Evolutionary conservation across 2,797 vertebrate genomes (phyloP).

Genomic region (Sebastes jordani): DNA sequence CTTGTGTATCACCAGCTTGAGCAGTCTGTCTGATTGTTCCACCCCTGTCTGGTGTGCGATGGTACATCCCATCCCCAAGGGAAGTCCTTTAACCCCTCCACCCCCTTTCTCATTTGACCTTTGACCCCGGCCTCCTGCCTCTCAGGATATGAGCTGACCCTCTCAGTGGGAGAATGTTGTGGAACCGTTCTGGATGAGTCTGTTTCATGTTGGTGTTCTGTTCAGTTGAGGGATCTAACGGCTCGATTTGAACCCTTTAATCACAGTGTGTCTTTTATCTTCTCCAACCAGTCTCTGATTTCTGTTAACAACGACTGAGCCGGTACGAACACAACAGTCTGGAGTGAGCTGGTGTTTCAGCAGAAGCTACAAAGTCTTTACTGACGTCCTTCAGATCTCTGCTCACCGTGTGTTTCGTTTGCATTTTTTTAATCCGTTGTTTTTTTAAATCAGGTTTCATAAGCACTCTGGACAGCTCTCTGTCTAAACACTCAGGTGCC

Average conservation of each 20-base stretch:
- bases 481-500: no score
- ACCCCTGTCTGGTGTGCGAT: constrained; percentile 78
- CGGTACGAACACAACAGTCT: not conserved
- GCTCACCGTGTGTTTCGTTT: no score
- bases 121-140: constrained; percentile 78
- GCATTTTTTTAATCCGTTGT: no score
- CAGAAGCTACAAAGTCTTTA: not conserved
- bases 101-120: constrained; percentile 75
- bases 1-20: constrained; percentile 61
- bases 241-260: not conserved
- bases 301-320: not conserved
- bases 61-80: constrained; percentile 74
- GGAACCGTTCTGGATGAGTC: constrained; percentile 46
- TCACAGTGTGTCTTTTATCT: not conserved
- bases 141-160: constrained; percentile 77
- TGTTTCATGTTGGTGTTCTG: constrained; percentile 28
- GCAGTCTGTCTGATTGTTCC: constrained; percentile 65
- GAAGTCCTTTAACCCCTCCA: constrained; percentile 41
- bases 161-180: constrained; percentile 61
- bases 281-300: not conserved
- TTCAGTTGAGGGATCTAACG: constrained; percentile 4
- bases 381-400: not conserved
- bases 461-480: not conserved
- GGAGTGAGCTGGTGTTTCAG: not conserved
- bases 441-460: no score